phyloP scores from a whole-genome alignment of 2,113 vertebrate species.

The Ophiodon elongatus region DNA sequence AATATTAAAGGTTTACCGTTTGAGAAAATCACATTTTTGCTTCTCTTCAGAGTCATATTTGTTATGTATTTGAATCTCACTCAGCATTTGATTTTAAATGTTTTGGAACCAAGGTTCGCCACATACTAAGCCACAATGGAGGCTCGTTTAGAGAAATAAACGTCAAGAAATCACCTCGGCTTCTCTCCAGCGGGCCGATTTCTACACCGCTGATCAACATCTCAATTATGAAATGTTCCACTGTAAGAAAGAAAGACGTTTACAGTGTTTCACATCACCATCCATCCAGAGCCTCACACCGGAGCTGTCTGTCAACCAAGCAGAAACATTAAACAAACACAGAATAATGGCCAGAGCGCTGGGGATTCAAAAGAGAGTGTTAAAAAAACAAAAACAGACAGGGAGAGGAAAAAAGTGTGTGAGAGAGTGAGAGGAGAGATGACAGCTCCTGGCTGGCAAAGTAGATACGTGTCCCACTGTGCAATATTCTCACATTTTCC shows the following conservation, averaged over 20 bases:
- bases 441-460: slow-evolving; percentile 36
- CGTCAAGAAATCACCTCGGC: slow-evolving; percentile 28
- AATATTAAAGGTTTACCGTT: slow-evolving; percentile 4
- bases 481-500: slow-evolving; percentile 16
- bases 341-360: slow-evolving; percentile 37
- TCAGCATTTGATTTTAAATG: slow-evolving; percentile 5
- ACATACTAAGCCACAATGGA: slow-evolving; percentile 14
- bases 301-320: slow-evolving; percentile 46
- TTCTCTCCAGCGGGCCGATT: slow-evolving; percentile 10
- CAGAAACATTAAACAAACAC: slow-evolving; percentile 64
- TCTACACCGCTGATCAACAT: slow-evolving; percentile 34
- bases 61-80: not conserved
- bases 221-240: slow-evolving; percentile 47
- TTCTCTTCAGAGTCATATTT: slow-evolving; percentile 2
- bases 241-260: slow-evolving; percentile 1
- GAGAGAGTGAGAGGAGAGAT: slow-evolving; percentile 19
- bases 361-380: slow-evolving; percentile 27
- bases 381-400: not conserved
- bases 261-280: not conserved
- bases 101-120: slow-evolving; percentile 35
- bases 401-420: slow-evolving; percentile 22
- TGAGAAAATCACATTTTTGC: not conserved
- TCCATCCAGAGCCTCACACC: slow-evolving; percentile 21
- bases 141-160: slow-evolving; percentile 16
- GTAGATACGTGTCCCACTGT: slow-evolving; percentile 34